These are phyloP conservation scores for Masnerella sp. DNA, from an alignment of 2,888 invertebrate species.

Conservation along the genomic window DNA sequence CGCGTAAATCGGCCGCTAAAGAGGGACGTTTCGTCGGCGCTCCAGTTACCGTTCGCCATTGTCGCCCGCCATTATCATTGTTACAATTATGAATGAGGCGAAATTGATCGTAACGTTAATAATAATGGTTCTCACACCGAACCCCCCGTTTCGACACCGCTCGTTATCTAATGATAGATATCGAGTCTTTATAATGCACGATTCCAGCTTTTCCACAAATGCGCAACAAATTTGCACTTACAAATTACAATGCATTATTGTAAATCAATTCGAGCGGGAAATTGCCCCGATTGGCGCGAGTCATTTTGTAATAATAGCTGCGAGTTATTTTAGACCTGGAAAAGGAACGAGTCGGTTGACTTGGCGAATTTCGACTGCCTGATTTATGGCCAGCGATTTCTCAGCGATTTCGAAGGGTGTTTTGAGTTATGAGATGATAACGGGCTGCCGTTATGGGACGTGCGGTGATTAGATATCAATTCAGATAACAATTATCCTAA, in stretches of 20 bases:
- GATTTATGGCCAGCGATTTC: no score
- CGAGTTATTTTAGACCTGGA: neutral
- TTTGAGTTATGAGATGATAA: no score
- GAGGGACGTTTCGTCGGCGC: slow-evolving; percentile 8
- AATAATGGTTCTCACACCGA: no score
- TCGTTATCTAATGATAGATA: slow-evolving; percentile 1
- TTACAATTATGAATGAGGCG: slow-evolving; percentile 8
- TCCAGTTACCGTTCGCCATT: slow-evolving; percentile 1
- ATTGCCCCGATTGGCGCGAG: neutral
- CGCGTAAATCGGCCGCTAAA: slow-evolving; percentile 4
- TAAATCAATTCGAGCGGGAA: neutral
- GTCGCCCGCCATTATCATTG: slow-evolving; percentile 1
- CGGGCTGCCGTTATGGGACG: no score
- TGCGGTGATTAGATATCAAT: no score
- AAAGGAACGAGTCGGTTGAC: no score
- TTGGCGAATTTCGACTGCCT: no score
- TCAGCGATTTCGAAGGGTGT: no score
- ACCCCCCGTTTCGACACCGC: slow-evolving; percentile 3
- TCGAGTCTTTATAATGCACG: neutral
- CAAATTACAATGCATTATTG: slow-evolving; percentile 11
- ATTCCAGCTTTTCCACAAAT: neutral
- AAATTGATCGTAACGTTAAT: neutral
- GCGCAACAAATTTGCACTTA: slow-evolving; percentile 9
- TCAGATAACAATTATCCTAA: no score
- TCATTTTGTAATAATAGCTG: neutral